Base-by-base conservation (phyloP, 2,888 invertebrate genomes). In the Philonicus albiceps region DNA sequence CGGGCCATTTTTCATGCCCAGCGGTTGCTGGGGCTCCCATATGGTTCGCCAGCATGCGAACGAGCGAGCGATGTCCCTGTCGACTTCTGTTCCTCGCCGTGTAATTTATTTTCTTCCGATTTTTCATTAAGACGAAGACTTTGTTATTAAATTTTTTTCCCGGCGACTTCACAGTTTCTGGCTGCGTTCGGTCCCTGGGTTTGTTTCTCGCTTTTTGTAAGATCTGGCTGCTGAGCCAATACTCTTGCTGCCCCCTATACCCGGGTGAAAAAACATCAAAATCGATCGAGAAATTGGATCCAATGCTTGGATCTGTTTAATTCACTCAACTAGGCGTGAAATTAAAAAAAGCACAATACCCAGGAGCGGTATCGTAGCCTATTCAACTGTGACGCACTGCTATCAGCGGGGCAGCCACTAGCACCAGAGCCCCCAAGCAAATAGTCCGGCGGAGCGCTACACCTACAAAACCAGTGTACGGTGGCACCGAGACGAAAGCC, bases 271-370 rank as follows among this genome's bases (percentile, higher is more conserved):
- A 83, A 75, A 53, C 86, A 72, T 86, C 55, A 31, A 78, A 87
- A 80, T 85, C 85, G 83, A 86, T 86, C 83, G 86, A 83, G 53
- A 72, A 80, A 86, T 86, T 80, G 80, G 86, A 86, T 86, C 74
- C 86, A 86, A 86, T 72, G 43, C 86, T 73, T 72, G 83, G 76
- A 86, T 86, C 81, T 73, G 49, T 86, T 86, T 76, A 86, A 87
- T 86, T 86, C 86, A 86, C 73, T 87, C 87, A 87, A 87, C 87
- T 83, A 87, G 87, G 86, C 87, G 87, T 87, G 87, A 87, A 87
- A 87, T 87, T 87, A 87, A 85, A 86, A 86, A 86, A 80, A 80
- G 80, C 49, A 83, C 85, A 86, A 76, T 85, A 85, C 74, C 53
- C 53, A n/a, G 55, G 37, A 34, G 74, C 13, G 43, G 73, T 85